Evolutionary conservation across 2,113 vertebrate genomes (phyloP), one percentile per base, ranked within the genome.

Genomic region (Cheilinus undulatus): DNA sequence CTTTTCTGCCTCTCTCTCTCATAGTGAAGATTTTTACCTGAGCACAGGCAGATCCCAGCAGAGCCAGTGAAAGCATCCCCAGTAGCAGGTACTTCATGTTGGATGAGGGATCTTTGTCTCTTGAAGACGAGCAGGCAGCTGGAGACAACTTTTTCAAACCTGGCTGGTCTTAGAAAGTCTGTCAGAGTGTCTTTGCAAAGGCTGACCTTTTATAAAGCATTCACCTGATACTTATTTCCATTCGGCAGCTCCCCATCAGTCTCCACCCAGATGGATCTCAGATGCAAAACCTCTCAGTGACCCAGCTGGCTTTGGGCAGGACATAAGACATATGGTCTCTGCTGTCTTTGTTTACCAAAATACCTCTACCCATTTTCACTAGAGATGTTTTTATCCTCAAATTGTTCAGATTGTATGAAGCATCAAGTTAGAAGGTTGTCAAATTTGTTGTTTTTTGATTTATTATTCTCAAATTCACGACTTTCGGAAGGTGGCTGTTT

Each of bases 201-300:
- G 8, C 26, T 22, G 27, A 1, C 6, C 27, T 73, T 82, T 65
- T 80, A 73, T 76, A 78, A n/a, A 6, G 42, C 15, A 20, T 53
- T 67, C 59, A 78, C 63, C 58, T 65, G 84, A 76, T 68, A 50
- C 76, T 53, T 38, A 22, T 48, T 49, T 51, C 56, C 17, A 20
- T 62, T 20, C 45, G 40, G 75, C 73, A 74, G 53, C 11, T 17
- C 5, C 8, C 9, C 45, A 3, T 34, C 50, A 59, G 76, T 66
- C 78, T 73, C 80, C 80, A 61, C 78, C 85, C 0, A 5, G 52
- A 42, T 69, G 36, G 48, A 51, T 34, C 46, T 30, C 48, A 56
- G 27, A 88, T 85, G 86, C 83, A 88, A 88, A 89, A 73, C 36
- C 1, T 48, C 75, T 36, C 1, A 7, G 12, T 22, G 10, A 57